These are phyloP conservation scores for Himantopus leucocephalus DNA, from an alignment of 2,113 vertebrate genomes.

Conservation along the genomic window DNA sequence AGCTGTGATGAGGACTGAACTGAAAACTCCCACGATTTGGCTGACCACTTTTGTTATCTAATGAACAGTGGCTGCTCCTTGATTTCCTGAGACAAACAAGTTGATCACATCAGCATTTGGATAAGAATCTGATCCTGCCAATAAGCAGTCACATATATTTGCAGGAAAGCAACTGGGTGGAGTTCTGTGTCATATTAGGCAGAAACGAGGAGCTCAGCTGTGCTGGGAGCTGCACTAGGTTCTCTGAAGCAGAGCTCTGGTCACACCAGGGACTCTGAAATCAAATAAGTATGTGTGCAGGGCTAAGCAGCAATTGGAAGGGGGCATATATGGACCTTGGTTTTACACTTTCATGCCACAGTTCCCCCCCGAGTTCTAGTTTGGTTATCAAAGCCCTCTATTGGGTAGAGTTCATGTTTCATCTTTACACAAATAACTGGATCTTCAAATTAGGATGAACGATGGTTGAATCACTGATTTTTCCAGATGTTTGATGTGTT, in stretches of 20 bases:
- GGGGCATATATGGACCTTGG: not conserved
- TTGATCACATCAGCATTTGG: not conserved
- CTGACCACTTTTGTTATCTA: not conserved
- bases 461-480: not conserved
- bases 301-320: not conserved
- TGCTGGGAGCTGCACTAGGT: not conserved
- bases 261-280: not conserved
- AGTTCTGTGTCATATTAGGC: not conserved
- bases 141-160: not conserved
- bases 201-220: not conserved
- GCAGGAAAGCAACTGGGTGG: not conserved
- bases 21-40: fast-evolving
- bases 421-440: not conserved
- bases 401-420: not conserved
- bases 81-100: not conserved
- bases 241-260: not conserved
- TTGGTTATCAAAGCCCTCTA: not conserved
- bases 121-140: not conserved
- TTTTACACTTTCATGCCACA: not conserved
- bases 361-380: not conserved
- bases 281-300: not conserved
- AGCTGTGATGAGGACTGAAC: not conserved
- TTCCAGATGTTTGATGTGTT: not conserved
- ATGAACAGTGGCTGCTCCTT: not conserved
- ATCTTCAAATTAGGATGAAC: not conserved